Percentiles rank a stretch among this genome's conserved stretches.
Evolutionary conservation across 2,113 vertebrate species (phyloP).

Genomic region (Notechis scutatus): DNA sequence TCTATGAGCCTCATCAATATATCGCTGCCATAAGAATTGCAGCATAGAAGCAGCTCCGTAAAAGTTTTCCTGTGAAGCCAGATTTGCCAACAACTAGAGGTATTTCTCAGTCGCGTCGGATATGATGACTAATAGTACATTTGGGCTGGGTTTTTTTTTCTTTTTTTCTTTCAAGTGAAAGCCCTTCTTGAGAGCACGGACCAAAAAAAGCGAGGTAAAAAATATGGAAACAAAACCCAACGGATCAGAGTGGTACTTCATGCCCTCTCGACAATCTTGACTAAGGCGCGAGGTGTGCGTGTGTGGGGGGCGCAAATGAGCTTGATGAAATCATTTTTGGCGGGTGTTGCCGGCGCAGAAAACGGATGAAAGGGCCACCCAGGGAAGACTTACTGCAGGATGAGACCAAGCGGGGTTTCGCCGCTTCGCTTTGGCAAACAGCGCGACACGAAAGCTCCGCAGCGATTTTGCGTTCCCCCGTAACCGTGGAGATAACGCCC

Average conservation of each 20-base stretch:
- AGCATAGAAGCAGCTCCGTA: not conserved
- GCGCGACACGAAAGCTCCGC: not conserved
- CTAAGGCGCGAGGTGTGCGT: not conserved
- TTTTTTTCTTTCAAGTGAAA: not conserved
- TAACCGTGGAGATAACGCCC: not conserved
- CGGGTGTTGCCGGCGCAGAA: accelerated
- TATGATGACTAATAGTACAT: not conserved
- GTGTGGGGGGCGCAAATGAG: not conserved
- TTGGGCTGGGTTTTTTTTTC: not conserved
- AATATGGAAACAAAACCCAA: not conserved
- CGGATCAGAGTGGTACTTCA: not conserved
- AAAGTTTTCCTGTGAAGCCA: not conserved
- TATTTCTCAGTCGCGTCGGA: not conserved
- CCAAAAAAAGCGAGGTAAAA: not conserved
- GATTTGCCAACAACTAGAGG: not conserved
- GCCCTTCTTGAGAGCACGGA: not conserved
- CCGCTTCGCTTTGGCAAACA: not conserved
- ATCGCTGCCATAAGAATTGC: not conserved
- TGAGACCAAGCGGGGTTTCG: not conserved
- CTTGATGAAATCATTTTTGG: not conserved
- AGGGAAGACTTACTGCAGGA: not conserved
- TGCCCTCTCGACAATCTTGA: not conserved
- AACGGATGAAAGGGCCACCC: accelerated
- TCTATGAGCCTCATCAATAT: not conserved
- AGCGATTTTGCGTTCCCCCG: not conserved